phyloP scores from a whole-genome alignment of 2,797 vertebrate species.

The Sardinella longiceps region DNA sequence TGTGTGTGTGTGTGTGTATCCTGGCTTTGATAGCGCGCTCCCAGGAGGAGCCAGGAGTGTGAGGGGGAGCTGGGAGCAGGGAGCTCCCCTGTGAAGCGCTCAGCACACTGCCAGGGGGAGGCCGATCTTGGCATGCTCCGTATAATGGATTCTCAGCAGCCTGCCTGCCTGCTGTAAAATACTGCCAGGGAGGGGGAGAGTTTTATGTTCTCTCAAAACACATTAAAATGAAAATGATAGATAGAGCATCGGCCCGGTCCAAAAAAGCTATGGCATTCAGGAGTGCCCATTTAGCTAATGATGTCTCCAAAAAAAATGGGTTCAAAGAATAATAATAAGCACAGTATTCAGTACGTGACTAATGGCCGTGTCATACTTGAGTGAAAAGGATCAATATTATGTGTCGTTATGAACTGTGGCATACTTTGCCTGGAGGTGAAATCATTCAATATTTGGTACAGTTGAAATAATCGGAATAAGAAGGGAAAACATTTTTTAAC shows the following conservation, averaged over 20 bases:
- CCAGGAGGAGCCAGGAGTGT: not conserved
- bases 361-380: not conserved
- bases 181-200: not conserved
- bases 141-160: slow-evolving; percentile 55
- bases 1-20: not conserved
- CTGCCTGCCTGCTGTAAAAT: slow-evolving; percentile 36
- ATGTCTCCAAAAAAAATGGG: not conserved
- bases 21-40: slow-evolving; percentile 54
- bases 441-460: not conserved
- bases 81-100: slow-evolving; percentile 13
- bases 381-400: not conserved
- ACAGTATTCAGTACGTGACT: not conserved
- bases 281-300: not conserved
- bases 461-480: not conserved
- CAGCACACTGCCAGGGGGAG: slow-evolving; percentile 45
- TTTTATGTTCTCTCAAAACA: slow-evolving; percentile 7
- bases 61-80: not conserved
- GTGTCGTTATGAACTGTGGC: too few relatives aligned
- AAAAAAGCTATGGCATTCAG: not conserved
- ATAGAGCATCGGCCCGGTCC: not conserved
- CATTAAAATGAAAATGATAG: not conserved
- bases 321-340: not conserved
- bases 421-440: not conserved
- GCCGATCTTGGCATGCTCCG: slow-evolving; percentile 33
- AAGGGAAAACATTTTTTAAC: not conserved